Conservation (phyloP, 2,888 invertebrate species). For the Nomada fabriciana region DNA sequence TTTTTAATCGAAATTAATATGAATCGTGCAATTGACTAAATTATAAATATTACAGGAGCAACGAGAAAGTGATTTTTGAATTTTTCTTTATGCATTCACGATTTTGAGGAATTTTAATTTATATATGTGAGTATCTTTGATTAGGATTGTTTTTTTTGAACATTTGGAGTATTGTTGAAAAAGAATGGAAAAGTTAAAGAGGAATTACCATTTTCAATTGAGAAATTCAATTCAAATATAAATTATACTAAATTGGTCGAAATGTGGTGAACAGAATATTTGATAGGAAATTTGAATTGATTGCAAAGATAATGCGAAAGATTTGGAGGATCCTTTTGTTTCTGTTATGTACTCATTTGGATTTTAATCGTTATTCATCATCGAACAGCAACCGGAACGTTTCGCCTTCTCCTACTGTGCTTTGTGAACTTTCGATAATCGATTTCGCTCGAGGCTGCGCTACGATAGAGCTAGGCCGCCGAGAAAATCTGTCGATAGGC, state of each 20-base stretch:
- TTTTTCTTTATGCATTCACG: too few relatives aligned
- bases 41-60: too few relatives aligned
- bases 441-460: constrained; percentile 50
- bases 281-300: not conserved
- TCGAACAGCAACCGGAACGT: constrained; percentile 22
- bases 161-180: too few relatives aligned
- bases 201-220: too few relatives aligned
- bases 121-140: too few relatives aligned
- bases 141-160: too few relatives aligned
- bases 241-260: too few relatives aligned
- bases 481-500: constrained; percentile 54
- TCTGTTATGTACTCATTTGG: not conserved
- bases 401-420: constrained; percentile 28
- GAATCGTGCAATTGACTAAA: too few relatives aligned
- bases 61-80: too few relatives aligned
- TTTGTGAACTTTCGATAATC: constrained; percentile 67
- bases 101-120: too few relatives aligned
- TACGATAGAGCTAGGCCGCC: constrained; percentile 10
- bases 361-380: constrained; percentile 4
- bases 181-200: too few relatives aligned
- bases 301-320: not conserved
- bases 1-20: too few relatives aligned
- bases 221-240: not conserved
- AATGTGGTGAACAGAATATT: not conserved
- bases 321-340: not conserved